These are phyloP conservation scores for Styela clava DNA, from an alignment of 23 tunicate species.

Conservation along the genomic window DNA sequence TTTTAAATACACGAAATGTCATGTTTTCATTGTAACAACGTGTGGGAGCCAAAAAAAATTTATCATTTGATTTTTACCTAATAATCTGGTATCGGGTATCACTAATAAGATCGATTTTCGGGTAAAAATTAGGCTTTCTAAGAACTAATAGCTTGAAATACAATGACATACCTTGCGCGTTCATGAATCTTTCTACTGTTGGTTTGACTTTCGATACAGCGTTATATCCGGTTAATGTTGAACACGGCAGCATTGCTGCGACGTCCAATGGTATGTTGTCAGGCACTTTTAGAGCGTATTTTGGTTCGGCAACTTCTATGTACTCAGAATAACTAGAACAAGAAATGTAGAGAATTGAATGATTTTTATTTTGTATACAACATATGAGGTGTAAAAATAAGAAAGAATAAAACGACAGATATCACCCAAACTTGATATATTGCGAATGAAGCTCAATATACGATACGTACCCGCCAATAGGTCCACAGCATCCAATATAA, in stretches of 20 bases:
- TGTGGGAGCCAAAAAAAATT: too few relatives aligned
- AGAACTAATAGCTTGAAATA: not conserved
- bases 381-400: too few relatives aligned
- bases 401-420: too few relatives aligned
- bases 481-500: not conserved
- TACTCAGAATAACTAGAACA: slow-evolving; percentile 43
- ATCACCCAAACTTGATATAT: too few relatives aligned
- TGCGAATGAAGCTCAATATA: too few relatives aligned
- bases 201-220: slow-evolving; percentile 30
- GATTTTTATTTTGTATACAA: too few relatives aligned
- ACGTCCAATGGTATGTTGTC: slow-evolving; percentile 38
- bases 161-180: slow-evolving; percentile 9
- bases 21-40: too few relatives aligned
- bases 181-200: slow-evolving; percentile 18
- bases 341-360: too few relatives aligned
- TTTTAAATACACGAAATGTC: too few relatives aligned
- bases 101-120: too few relatives aligned
- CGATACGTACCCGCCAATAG: not conserved
- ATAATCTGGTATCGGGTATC: too few relatives aligned
- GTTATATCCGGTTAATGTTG: slow-evolving; percentile 51
- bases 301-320: slow-evolving; percentile 20
- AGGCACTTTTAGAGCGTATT: slow-evolving; percentile 33
- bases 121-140: not conserved
- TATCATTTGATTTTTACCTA: too few relatives aligned
- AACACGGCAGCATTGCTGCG: slow-evolving; percentile 55